phyloP scores from a whole-genome alignment of 2,888 invertebrate genomes.

The Malachius bipustulatus region DNA sequence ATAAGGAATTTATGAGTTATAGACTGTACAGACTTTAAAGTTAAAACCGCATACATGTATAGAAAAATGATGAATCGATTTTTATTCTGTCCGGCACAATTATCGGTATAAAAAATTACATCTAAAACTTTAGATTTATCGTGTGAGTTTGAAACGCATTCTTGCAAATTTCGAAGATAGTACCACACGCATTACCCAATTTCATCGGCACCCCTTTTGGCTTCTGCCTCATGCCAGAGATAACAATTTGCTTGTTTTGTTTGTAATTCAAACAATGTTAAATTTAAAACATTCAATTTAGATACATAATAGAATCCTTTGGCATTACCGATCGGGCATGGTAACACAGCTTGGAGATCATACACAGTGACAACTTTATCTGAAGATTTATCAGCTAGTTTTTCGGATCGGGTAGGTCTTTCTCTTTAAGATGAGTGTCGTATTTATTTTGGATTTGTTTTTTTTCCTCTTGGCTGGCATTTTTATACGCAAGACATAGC shows the following conservation, averaged over 20 bases:
- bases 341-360: not conserved
- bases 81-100: not conserved
- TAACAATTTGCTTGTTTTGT: not conserved
- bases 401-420: not conserved
- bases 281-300: not conserved
- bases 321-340: not conserved
- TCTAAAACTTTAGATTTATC: slow-evolving; percentile 2
- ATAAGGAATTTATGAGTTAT: not conserved
- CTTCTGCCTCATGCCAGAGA: not conserved
- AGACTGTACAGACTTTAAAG: not conserved
- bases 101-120: not conserved
- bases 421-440: not conserved
- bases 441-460: not conserved
- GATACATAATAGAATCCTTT: not conserved
- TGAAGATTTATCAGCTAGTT: not conserved
- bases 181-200: not conserved
- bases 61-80: not conserved
- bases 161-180: not conserved
- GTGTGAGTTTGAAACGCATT: not conserved
- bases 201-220: not conserved
- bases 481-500: slow-evolving; percentile 13
- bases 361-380: not conserved
- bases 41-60: not conserved
- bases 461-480: slow-evolving; percentile 8
- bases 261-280: not conserved